These are phyloP conservation scores for Myotis yumanensis DNA, from an alignment of 2,113 vertebrate species.

Conservation along the genomic window DNA sequence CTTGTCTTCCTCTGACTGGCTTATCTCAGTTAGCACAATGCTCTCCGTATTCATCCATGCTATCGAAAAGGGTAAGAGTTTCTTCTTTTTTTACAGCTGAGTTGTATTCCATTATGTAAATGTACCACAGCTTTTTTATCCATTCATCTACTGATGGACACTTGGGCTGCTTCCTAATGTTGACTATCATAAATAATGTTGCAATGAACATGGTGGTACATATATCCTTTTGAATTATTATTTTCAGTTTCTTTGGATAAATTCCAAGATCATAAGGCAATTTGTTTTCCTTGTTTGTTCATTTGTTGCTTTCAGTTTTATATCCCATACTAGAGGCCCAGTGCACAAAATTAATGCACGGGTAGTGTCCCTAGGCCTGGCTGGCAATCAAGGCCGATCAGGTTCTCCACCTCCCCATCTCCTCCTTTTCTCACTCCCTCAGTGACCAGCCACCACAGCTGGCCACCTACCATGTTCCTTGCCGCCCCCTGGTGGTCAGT, in stretches of 20 bases:
- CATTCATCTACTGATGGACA: background rate
- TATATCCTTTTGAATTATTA: background rate
- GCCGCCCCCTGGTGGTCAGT: too few relatives aligned
- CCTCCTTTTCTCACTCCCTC: too few relatives aligned
- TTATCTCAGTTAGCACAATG: background rate
- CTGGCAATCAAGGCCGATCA: too few relatives aligned
- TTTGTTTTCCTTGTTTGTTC: background rate
- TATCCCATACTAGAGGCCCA: background rate
- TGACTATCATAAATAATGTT: background rate
- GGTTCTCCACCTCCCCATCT: too few relatives aligned
- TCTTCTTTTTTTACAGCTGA: background rate
- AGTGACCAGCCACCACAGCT: too few relatives aligned
- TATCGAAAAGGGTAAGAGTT: background rate
- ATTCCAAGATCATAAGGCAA: background rate
- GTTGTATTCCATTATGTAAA: background rate
- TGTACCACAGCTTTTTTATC: background rate
- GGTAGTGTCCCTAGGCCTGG: too few relatives aligned
- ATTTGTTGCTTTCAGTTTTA: background rate
- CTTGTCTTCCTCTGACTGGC: background rate
- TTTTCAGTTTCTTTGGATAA: background rate
- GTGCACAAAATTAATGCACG: too few relatives aligned
- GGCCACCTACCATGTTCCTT: too few relatives aligned
- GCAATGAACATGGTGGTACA: background rate
- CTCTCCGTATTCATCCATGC: background rate
- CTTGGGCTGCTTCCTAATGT: background rate